phyloP scores from a whole-genome alignment of 2,113 vertebrate species.

The Ciconia stormi region DNA sequence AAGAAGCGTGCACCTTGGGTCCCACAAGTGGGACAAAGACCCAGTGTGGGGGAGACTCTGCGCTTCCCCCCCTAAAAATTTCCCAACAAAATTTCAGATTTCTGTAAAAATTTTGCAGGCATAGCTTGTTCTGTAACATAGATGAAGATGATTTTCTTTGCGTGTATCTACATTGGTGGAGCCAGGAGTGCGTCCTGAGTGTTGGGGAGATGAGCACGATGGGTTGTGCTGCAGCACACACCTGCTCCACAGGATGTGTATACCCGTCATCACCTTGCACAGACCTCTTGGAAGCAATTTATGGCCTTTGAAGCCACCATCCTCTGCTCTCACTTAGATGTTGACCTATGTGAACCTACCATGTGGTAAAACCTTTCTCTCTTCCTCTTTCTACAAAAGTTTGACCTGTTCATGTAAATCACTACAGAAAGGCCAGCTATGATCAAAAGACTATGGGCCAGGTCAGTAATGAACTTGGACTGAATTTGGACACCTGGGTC shows the following conservation, averaged over 20 bases:
- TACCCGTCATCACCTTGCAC: neutral
- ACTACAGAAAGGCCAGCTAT: neutral
- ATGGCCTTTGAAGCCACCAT: neutral
- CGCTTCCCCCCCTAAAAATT: neutral
- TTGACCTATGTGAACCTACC: neutral
- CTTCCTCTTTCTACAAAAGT: neutral
- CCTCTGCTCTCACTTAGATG: neutral
- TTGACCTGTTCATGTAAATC: neutral
- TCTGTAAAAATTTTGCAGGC: neutral
- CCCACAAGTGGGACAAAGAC: neutral
- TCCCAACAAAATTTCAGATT: neutral
- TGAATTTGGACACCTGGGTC: neutral
- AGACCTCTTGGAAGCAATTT: neutral
- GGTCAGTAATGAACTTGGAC: neutral
- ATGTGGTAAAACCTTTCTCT: neutral
- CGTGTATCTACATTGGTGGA: neutral
- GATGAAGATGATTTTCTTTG: neutral
- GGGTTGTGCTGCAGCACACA: neutral
- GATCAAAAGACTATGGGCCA: neutral
- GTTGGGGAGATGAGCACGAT: neutral
- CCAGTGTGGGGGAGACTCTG: neutral
- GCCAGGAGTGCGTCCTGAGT: neutral
- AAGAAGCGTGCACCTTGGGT: rapidly evolving
- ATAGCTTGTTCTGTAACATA: neutral
- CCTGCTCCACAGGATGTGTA: neutral